These are phyloP conservation scores for Poecilobothrus nobilitatus DNA, from an alignment of 2,888 invertebrate species.

Conservation along the genomic window DNA sequence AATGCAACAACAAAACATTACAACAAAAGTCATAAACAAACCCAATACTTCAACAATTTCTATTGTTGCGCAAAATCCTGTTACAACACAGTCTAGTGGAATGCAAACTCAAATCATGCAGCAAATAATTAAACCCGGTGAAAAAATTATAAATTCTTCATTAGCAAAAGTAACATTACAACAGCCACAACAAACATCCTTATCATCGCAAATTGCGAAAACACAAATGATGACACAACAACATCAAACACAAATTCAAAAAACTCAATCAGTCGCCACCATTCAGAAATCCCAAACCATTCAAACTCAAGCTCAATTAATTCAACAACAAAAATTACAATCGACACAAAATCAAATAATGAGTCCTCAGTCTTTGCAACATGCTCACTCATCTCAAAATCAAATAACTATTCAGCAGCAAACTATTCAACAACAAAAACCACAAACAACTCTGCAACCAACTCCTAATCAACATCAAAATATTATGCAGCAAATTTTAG, in stretches of 20 bases:
- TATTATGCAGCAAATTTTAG: slow-evolving; percentile 13
- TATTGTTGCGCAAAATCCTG: slow-evolving; percentile 14
- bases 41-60: slow-evolving; percentile 17
- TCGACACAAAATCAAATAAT: slow-evolving; percentile 15
- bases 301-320: slow-evolving; percentile 12
- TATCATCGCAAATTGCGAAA: slow-evolving; percentile 22
- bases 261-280: slow-evolving; percentile 2
- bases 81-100: slow-evolving; percentile 13
- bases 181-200: slow-evolving; percentile 26
- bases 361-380: not conserved
- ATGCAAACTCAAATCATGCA: slow-evolving; percentile 11
- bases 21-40: slow-evolving; percentile 30
- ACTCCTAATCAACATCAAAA: slow-evolving; percentile 13
- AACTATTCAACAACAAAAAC: slow-evolving; percentile 9
- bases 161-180: slow-evolving; percentile 24
- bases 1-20: slow-evolving; percentile 29
- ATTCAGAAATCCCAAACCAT: slow-evolving; percentile 13
- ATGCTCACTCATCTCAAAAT: slow-evolving; percentile 9
- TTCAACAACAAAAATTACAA: slow-evolving; percentile 17
- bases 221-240: slow-evolving; percentile 20
- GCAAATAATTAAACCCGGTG: slow-evolving; percentile 19
- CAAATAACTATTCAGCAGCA: not conserved
- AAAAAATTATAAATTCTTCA: slow-evolving; percentile 15
- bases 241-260: slow-evolving; percentile 22
- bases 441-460: not conserved